Conservation (phyloP, 2,888 invertebrate genomes). For the Syrista parreyssii region DNA sequence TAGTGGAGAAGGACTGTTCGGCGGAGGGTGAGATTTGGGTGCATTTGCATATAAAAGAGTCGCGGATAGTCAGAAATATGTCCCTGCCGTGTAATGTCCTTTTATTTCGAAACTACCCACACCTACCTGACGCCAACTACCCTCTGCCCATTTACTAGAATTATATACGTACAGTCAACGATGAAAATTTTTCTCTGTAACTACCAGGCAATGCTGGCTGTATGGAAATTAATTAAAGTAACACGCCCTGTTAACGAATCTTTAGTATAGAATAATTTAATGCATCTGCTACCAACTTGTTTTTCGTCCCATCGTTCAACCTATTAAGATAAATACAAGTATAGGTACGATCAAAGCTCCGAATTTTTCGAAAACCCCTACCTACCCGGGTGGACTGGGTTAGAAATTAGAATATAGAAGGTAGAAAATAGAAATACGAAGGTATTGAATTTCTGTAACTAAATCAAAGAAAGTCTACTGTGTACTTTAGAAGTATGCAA, state of each 20-base stretch:
- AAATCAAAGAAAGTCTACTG: not conserved
- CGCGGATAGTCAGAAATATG: slow-evolving; percentile 2
- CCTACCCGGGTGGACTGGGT: no score
- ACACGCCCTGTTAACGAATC: not conserved
- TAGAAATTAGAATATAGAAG: no score
- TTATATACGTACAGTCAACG: not conserved
- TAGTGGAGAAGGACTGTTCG: not conserved
- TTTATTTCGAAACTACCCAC: not conserved
- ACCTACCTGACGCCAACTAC: not conserved
- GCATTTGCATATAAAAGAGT: slow-evolving; percentile 4
- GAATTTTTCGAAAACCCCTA: not conserved
- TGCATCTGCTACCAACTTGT: not conserved
- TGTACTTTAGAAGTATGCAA: not conserved
- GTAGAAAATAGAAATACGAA: no score
- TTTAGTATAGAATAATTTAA: not conserved
- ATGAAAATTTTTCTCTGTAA: not conserved
- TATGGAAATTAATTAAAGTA: not conserved
- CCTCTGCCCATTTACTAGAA: not conserved
- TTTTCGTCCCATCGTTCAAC: not conserved
- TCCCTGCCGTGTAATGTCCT: not conserved
- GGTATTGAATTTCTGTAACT: not conserved
- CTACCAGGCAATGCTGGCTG: not conserved
- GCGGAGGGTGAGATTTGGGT: not conserved
- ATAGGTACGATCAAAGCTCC: not conserved
- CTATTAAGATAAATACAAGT: no score